These are phyloP conservation scores for Megaceryle torquata DNA, from an alignment of 2,113 vertebrate genomes.

Conservation along the genomic window DNA sequence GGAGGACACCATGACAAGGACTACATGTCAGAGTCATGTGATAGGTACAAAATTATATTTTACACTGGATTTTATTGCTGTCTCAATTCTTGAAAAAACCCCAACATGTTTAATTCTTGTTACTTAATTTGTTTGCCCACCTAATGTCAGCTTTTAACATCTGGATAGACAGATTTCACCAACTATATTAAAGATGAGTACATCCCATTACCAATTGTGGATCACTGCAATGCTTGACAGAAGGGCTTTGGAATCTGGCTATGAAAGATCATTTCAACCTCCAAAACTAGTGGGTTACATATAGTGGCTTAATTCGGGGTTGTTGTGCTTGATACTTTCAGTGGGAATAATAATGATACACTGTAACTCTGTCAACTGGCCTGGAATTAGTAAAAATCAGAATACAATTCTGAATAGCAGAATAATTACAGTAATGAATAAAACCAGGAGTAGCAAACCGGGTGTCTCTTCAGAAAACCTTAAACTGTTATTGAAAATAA, in stretches of 20 bases:
- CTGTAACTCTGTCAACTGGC: neutral
- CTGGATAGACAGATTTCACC: neutral
- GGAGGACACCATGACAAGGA: constrained; percentile 70
- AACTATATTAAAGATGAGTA: neutral
- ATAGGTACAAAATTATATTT: constrained; percentile 78
- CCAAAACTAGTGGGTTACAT: neutral
- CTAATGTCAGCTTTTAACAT: neutral
- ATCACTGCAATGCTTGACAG: neutral
- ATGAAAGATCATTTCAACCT: neutral
- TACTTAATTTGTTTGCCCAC: neutral
- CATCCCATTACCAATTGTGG: neutral
- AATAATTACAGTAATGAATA: neutral
- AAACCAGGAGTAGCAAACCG: neutral
- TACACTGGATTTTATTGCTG: constrained; percentile 23
- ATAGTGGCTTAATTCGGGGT: neutral
- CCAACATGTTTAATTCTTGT: neutral
- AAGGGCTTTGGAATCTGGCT: neutral
- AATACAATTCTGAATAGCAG: neutral
- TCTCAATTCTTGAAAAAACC: neutral
- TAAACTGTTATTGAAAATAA: neutral
- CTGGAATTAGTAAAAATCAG: neutral
- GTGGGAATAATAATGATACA: neutral
- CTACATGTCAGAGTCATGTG: constrained; percentile 82
- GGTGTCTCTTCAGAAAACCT: neutral
- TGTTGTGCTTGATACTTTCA: neutral